Evolutionary conservation across 1,140 invertebrate species (phyloP).

Genomic region (Lepidostoma basale): DNA sequence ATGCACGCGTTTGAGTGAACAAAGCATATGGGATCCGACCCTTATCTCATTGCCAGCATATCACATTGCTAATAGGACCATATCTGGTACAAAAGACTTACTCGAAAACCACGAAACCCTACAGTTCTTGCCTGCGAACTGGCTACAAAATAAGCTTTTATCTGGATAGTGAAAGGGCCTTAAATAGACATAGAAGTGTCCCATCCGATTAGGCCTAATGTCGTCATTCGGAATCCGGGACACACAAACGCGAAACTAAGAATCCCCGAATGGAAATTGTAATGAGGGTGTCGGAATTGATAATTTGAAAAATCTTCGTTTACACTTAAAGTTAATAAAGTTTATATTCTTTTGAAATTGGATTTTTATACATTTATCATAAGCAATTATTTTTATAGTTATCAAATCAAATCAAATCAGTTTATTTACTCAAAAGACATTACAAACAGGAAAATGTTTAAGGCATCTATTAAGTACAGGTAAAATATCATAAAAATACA

Average conservation of each 20-base stretch:
- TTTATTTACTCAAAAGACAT: too few species aligned
- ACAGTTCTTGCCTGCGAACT: not conserved
- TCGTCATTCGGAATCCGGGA: not conserved
- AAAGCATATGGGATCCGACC: not conserved
- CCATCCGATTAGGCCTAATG: not conserved
- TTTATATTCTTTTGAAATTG: too few species aligned
- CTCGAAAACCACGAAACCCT: not conserved
- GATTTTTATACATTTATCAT: too few species aligned
- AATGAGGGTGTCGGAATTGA: not conserved
- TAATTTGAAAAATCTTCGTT: conserved; percentile 3
- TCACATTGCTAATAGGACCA: not conserved
- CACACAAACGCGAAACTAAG: not conserved
- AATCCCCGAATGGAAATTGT: not conserved
- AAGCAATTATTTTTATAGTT: too few species aligned
- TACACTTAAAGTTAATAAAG: not conserved
- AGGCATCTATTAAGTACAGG: too few species aligned
- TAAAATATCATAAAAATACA: too few species aligned
- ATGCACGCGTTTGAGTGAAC: not conserved
- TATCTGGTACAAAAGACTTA: not conserved
- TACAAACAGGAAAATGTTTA: too few species aligned
- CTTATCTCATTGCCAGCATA: not conserved
- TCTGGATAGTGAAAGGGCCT: not conserved
- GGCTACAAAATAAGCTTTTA: not conserved
- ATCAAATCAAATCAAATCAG: too few species aligned
- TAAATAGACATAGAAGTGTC: not conserved